Evolutionary conservation across 1,140 invertebrate genomes (phyloP).

Genomic region (Cheumatopsyche charites): DNA sequence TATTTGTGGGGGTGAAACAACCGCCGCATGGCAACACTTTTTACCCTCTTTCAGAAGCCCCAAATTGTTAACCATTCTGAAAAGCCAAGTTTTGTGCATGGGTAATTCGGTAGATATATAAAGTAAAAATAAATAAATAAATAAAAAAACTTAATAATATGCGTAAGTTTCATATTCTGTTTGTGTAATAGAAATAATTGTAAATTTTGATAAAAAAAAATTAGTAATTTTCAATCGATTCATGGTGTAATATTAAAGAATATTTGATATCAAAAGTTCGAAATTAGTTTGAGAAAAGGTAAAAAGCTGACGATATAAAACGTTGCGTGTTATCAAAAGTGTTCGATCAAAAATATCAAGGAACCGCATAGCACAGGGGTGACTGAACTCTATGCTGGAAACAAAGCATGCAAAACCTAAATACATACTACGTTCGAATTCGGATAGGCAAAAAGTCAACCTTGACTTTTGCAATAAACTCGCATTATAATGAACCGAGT

Average conservation of each 20-base stretch:
- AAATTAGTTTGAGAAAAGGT: not conserved
- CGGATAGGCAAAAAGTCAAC: conserved; percentile 30
- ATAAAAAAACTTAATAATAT: too few relatives aligned
- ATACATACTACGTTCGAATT: conserved; percentile 20
- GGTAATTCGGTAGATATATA: too few relatives aligned
- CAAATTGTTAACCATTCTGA: conserved; percentile 10
- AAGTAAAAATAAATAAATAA: too few relatives aligned
- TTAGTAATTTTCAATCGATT: too few relatives aligned
- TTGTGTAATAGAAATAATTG: too few relatives aligned
- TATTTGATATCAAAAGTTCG: not conserved
- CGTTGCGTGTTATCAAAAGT: conserved; percentile 36
- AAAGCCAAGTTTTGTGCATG: too few relatives aligned
- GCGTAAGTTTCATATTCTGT: too few relatives aligned
- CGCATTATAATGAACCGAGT: conserved; percentile 41
- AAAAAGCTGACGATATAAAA: not conserved
- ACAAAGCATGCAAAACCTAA: conserved; percentile 42
- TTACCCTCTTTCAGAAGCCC: conserved; percentile 36
- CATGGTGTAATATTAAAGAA: too few relatives aligned
- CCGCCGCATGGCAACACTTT: conserved; percentile 46
- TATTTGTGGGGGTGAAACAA: conserved; percentile 49
- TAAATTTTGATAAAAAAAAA: too few relatives aligned
- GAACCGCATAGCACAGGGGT: conserved; percentile 43
- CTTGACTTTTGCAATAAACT: conserved; percentile 47
- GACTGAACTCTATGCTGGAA: conserved; percentile 44
- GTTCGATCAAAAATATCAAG: conserved; percentile 40